Base-by-base conservation (phyloP, 2,888 invertebrate species). In the Fissipunctia ypsillon region DNA sequence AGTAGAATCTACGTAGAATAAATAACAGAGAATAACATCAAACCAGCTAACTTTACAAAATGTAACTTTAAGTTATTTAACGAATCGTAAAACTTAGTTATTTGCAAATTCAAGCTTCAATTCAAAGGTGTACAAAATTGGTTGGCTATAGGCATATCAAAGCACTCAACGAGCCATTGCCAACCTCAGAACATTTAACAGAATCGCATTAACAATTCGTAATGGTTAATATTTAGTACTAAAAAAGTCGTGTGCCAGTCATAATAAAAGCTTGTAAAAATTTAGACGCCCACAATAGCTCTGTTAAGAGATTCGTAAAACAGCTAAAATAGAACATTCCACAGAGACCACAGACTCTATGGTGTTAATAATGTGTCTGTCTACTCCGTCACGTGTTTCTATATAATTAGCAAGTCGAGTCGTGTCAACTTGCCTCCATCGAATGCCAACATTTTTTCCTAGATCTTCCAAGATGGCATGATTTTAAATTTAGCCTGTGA, bases 311-410 rank as follows among this genome's bases (percentile, higher is more conserved):
- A 74, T 71, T 67, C 45, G 67, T 45, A 68, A 75, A 80, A 69
- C 56, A 48, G 69, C 74, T 71, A 73, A 86, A 87, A 89, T 86
- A 88, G 88, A 88, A 84, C 80, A 81, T 80, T 84, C 76, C 79
- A 76, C 67, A 77, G 72, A 74, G 69, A 83, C 74, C 81, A 73
- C 65, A 80, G 80, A 74, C 66, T 66, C 74, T 65, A 81, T 84
- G 79, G 88, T 90, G 92, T 90, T 90, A 91, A 88, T 90, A 90
- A 90, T 88, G 87, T 88, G 88, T 84, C 87, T 57, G 76, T 82
- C 76, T 70, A 82, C 41, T 64, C 80, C 80, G 71, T 76, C 81
- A 82, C 89, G 84, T 88, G 88, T 89, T 89, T 88, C 85, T 85
- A 78, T 88, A 89, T 87, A 91, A 91, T 92, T 92, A 92, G 89